Evolutionary conservation across 2,797 vertebrate species (phyloP).

Genomic region (Betta splendens): DNA sequence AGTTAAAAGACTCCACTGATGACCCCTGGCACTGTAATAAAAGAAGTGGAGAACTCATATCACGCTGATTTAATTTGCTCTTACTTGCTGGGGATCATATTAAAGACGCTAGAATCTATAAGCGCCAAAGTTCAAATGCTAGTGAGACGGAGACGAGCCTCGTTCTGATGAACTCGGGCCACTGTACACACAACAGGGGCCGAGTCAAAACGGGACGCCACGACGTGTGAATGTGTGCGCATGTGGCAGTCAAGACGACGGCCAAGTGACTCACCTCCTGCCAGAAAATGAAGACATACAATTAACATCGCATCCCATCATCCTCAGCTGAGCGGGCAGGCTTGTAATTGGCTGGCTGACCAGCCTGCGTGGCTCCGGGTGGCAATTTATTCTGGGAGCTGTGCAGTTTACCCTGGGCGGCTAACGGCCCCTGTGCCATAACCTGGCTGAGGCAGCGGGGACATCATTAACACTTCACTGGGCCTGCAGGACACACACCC

Average conservation of each 20-base stretch:
- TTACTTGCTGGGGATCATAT: conserved; percentile 33
- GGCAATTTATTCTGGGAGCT: conserved; percentile 81
- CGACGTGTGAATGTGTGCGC: conserved; percentile 35
- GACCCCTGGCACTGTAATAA: conserved; percentile 76
- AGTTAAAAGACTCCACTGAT: conserved; percentile 79
- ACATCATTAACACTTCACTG: conserved; percentile 82
- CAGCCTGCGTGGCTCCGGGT: conserved; percentile 79
- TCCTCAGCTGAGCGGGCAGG: conserved; percentile 78
- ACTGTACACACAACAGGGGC: conserved; percentile 9
- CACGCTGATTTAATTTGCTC: conserved; percentile 72
- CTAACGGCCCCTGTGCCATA: conserved; percentile 79
- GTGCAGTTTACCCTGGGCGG: conserved; percentile 76
- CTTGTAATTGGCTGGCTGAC: conserved; percentile 82
- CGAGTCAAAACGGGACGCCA: conserved; percentile 17
- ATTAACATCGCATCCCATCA: conserved; percentile 83
- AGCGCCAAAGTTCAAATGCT: conserved; percentile 11
- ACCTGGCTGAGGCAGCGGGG: conserved; percentile 77
- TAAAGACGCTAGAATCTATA: conserved; percentile 17
- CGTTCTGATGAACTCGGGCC: not conserved
- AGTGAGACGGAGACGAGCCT: not conserved
- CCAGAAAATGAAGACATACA: conserved; percentile 81
- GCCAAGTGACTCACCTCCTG: conserved; percentile 78
- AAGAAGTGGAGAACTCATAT: conserved; percentile 67
- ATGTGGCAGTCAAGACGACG: conserved; percentile 62
- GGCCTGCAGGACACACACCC: conserved; percentile 77